phyloP scores from a whole-genome alignment of 2,888 invertebrate genomes.

The Anorthoa munda region DNA sequence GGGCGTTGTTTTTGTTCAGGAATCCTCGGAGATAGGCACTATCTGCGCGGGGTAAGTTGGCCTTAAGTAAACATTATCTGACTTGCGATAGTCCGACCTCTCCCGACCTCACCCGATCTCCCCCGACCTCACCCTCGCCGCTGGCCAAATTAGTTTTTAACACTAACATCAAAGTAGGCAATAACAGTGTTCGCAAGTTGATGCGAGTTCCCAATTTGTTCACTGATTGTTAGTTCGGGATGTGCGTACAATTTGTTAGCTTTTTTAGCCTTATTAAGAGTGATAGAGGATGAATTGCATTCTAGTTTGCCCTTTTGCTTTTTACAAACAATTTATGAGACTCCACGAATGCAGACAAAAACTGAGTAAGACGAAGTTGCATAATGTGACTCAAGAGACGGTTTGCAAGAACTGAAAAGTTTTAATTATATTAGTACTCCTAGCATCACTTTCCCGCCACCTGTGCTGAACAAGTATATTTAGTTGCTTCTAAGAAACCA shows the following conservation, averaged over 20 bases:
- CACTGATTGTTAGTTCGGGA: slow-evolving; percentile 39
- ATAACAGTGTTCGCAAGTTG: slow-evolving; percentile 69
- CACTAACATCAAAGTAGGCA: slow-evolving; percentile 73
- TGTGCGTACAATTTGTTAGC: slow-evolving; percentile 26
- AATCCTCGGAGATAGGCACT: slow-evolving; percentile 72
- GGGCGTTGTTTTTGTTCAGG: slow-evolving; percentile 83
- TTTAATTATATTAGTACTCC: slow-evolving; percentile 36
- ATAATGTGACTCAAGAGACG: slow-evolving; percentile 21
- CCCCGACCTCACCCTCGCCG: slow-evolving; percentile 68
- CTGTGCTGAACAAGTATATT: slow-evolving; percentile 7
- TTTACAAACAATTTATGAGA: background rate
- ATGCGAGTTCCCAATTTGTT: slow-evolving; percentile 66
- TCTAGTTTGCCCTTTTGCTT: background rate
- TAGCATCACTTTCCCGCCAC: slow-evolving; percentile 16
- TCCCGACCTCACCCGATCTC: slow-evolving; percentile 42
- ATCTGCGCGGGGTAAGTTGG: slow-evolving; percentile 71
- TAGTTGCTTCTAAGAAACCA: slow-evolving; percentile 14
- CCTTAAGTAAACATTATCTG: slow-evolving; percentile 79
- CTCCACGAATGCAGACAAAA: background rate
- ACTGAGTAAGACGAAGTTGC: slow-evolving; percentile 23
- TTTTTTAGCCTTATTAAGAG: slow-evolving; percentile 14
- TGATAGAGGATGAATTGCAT: background rate
- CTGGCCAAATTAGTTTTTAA: slow-evolving; percentile 81
- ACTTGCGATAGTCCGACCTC: slow-evolving; percentile 70
- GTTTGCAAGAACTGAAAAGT: slow-evolving; percentile 39